Conservation (phyloP, 1,140 invertebrate genomes). For the Diplogasteroides magnus region DNA sequence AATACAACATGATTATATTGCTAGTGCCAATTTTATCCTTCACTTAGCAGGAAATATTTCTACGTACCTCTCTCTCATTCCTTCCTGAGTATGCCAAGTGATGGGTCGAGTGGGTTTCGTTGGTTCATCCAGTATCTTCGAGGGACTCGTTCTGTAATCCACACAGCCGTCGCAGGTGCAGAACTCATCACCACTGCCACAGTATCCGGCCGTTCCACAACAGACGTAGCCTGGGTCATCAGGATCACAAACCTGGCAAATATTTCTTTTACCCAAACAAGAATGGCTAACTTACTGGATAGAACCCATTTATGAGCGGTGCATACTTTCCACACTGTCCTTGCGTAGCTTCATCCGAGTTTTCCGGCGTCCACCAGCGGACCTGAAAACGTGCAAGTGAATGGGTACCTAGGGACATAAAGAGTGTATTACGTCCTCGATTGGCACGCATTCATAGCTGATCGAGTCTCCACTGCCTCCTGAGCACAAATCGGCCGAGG, state of each 20-base stretch:
- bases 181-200: conserved; percentile 37
- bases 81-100: conserved; percentile 32
- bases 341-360: conserved; percentile 9
- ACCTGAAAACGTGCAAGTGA: background rate
- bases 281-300: no score
- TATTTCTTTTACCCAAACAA: no score
- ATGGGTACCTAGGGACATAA: background rate
- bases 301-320: conserved; percentile 42
- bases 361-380: conserved; percentile 20
- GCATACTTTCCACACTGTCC: conserved; percentile 42
- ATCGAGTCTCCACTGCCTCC: conserved; percentile 7
- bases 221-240: conserved; percentile 44
- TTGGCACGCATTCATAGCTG: background rate
- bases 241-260: conserved; percentile 36
- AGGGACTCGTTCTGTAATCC: conserved; percentile 28
- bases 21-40: no score
- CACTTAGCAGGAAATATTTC: background rate
- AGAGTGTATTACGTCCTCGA: background rate
- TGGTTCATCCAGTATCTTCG: conserved; percentile 37
- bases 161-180: conserved; percentile 36
- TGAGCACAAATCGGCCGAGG: conserved; percentile 5
- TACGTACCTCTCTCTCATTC: conserved; percentile 22
- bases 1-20: no score
- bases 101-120: conserved; percentile 28
- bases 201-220: conserved; percentile 34